A percentile compares a stretch with the other conserved stretches of the same genome.
Conservation (phyloP, 2,888 invertebrate species). For the Hybos culiciformis region DNA sequence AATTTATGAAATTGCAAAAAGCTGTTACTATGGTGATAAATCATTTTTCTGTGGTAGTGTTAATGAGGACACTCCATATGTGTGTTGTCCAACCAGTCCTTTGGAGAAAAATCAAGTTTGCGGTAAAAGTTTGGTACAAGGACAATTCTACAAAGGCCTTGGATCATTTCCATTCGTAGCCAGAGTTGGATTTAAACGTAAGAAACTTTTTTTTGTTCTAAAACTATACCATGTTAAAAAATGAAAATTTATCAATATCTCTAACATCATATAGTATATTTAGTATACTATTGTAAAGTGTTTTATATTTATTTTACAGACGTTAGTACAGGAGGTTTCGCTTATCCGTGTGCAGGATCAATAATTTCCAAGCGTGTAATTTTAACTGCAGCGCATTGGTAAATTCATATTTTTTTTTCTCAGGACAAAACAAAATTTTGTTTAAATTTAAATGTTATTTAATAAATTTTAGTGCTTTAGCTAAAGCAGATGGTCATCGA, state of each 20-base stretch:
- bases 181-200: slow-evolving; percentile 62
- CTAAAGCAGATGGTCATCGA: slow-evolving; percentile 60
- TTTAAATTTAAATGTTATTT: too few relatives aligned
- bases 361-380: slow-evolving; percentile 49
- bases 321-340: slow-evolving; percentile 48
- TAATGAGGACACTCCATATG: slow-evolving; percentile 31
- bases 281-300: too few relatives aligned
- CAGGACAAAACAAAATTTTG: too few relatives aligned
- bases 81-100: slow-evolving; percentile 34
- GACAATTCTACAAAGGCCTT: slow-evolving; percentile 48
- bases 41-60: slow-evolving; percentile 30
- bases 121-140: slow-evolving; percentile 51
- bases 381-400: slow-evolving; percentile 65
- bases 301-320: slow-evolving; percentile 38
- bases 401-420: too few relatives aligned
- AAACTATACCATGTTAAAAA: not conserved
- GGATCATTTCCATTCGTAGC: slow-evolving; percentile 67
- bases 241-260: not conserved
- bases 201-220: slow-evolving; percentile 22
- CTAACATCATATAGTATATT: too few relatives aligned
- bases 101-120: slow-evolving; percentile 40
- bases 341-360: slow-evolving; percentile 64
- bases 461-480: too few relatives aligned
- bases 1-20: slow-evolving; percentile 33
- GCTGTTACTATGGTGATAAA: slow-evolving; percentile 34